Percentiles rank a stretch among this genome's conserved stretches.
Conservation (phyloP, 2,888 invertebrate genomes). For the Drosophila recens region DNA sequence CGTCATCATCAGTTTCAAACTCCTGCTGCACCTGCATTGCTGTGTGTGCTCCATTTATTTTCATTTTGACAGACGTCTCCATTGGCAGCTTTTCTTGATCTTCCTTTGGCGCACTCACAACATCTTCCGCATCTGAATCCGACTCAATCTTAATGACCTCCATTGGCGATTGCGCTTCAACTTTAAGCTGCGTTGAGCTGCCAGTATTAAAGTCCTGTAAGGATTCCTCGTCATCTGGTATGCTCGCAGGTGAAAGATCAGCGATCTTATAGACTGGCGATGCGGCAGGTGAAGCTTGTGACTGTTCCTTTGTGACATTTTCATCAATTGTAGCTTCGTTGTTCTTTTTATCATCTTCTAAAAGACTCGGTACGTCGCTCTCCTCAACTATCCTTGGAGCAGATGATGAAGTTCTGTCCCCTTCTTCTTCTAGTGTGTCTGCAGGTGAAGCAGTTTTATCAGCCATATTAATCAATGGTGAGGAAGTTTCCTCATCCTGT, state of each 20-base stretch:
- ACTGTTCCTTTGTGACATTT: neutral
- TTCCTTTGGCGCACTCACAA: neutral
- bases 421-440: constrained; percentile 2
- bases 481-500: constrained; percentile 23
- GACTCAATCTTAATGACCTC: constrained; percentile 54
- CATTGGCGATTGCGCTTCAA: constrained; percentile 11
- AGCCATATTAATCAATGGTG: neutral
- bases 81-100: constrained; percentile 20
- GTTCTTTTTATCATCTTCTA: neutral
- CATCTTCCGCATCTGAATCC: constrained; percentile 35
- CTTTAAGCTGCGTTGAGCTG: constrained; percentile 12
- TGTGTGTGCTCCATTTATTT: constrained; percentile 47
- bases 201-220: constrained; percentile 16
- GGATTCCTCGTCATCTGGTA: constrained; percentile 47
- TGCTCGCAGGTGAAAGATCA: constrained; percentile 44
- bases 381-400: constrained; percentile 15
- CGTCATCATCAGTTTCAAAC: constrained; percentile 2
- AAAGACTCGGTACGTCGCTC: neutral
- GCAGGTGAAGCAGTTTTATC: neutral
- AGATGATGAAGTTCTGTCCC: neutral
- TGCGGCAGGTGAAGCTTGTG: neutral
- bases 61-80: constrained; percentile 26
- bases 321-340: constrained; percentile 21
- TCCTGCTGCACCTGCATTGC: constrained; percentile 5
- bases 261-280: constrained; percentile 36